These are phyloP conservation scores for Netelia fuscicornis DNA, from an alignment of 2,888 invertebrate genomes.

Conservation along the genomic window DNA sequence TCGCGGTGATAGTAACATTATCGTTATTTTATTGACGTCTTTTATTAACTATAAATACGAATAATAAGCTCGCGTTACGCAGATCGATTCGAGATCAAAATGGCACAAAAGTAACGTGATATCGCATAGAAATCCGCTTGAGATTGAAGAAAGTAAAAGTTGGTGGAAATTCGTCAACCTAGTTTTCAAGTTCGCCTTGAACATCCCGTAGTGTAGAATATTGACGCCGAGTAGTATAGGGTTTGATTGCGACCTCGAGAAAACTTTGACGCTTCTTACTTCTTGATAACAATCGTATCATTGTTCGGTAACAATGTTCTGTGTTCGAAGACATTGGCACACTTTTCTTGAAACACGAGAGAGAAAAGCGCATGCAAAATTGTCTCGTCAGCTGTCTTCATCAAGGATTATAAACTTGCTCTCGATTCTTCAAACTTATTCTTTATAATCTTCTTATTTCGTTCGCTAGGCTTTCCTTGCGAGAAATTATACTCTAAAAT, in stretches of 20 bases:
- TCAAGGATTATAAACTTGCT: not conserved
- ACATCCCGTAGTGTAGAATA: not conserved
- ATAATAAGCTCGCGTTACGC: too few relatives aligned
- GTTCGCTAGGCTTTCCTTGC: not conserved
- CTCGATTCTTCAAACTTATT: not conserved
- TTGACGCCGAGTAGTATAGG: not conserved
- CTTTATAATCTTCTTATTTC: not conserved
- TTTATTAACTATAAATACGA: too few relatives aligned
- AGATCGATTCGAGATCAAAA: too few relatives aligned
- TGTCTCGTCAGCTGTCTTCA: conserved; percentile 12
- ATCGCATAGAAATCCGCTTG: conserved; percentile 8
- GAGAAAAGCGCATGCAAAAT: not conserved
- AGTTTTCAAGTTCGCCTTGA: conserved; percentile 29
- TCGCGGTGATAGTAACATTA: too few relatives aligned
- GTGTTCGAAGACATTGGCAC: conserved; percentile 4
- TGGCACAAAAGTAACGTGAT: too few relatives aligned
- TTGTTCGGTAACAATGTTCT: conserved; percentile 25
- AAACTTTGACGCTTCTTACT: conserved; percentile 24
- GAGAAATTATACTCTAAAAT: too few relatives aligned
- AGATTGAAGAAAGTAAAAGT: conserved; percentile 24
- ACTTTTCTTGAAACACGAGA: not conserved
- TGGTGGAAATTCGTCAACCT: conserved; percentile 27
- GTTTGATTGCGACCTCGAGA: not conserved
- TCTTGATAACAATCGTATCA: conserved; percentile 46
- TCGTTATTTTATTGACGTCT: too few relatives aligned